Base-by-base conservation (phyloP, 2,888 invertebrate genomes). In the Drosophila ezoana region DNA sequence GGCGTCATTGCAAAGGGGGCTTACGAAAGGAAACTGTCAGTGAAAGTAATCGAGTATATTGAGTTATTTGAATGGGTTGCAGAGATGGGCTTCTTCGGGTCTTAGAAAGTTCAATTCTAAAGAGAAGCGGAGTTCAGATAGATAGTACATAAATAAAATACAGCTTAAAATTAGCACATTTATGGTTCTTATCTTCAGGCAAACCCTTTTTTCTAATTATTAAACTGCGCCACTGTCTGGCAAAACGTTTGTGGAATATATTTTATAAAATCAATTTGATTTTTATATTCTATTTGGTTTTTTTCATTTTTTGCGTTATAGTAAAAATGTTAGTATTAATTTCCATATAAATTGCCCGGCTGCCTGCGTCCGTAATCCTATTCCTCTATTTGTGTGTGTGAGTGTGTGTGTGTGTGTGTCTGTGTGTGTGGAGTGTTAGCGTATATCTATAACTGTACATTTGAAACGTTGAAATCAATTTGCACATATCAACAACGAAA, bases 401-500 rank as follows among this genome's bases (percentile, higher is more conserved):
- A 44, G 51, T 13, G 32, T 16, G 40, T 16, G 47, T 37, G 44
- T 37, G 40, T 47, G 51, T n/a, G 38, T 16, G 40, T 43, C 53
- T 47, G 45, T 53, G 35, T 44, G 49, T 45, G 45, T 49, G 44
- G 2, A 8, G 28, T 38, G 59, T 28, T 45, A n/a, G 47, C 54
- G 23, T 65, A 49, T 64, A 71, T 81, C 72, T 85, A 85, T 82
- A 81, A 81, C 84, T 83, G 76, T 72, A 87, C 71, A 84, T 84
- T 87, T 87, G 63, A 87, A 81, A 78, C 76, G 81, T 75, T 81
- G 75, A 84, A 84, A 84, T 84, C 86, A 88, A 87, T 87, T 87
- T 87, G 87, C 89, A 88, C 87, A 88, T 87, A 84, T 87, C 89
- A 88, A 87, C 87, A 84, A 75, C 84, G 84, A 88, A 87, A 87